These are phyloP conservation scores for Cirrhinus molitorella DNA, from an alignment of 2,797 vertebrate species.

Conservation along the genomic window DNA sequence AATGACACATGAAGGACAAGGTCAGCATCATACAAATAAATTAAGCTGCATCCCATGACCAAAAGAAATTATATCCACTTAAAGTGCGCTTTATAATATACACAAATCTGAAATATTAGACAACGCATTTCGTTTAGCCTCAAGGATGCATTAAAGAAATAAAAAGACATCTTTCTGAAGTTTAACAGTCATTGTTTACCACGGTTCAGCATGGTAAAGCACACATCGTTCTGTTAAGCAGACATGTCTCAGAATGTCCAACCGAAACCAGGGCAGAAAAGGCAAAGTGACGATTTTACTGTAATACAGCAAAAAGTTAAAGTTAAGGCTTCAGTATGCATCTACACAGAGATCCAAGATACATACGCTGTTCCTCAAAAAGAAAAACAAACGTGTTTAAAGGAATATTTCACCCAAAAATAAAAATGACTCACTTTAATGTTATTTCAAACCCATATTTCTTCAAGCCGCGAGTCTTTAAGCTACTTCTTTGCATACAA, in stretches of 20 bases:
- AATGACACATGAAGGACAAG: background rate
- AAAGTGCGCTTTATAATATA: conserved; percentile 32
- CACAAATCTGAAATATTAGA: background rate
- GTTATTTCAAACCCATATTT: background rate
- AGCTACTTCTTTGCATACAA: background rate
- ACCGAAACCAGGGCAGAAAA: background rate
- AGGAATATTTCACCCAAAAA: background rate
- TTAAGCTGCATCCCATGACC: background rate
- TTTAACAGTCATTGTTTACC: conserved; percentile 19
- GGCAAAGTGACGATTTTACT: background rate
- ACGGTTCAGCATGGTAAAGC: background rate
- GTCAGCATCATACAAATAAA: background rate
- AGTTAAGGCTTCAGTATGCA: conserved; percentile 26
- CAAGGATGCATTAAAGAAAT: background rate
- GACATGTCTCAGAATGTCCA: background rate
- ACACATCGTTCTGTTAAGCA: background rate
- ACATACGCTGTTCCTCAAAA: background rate
- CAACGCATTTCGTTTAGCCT: background rate
- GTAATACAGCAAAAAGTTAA: background rate
- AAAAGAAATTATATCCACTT: background rate
- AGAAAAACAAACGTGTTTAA: background rate
- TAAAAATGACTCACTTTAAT: background rate
- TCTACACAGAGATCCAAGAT: background rate
- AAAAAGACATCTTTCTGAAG: background rate
- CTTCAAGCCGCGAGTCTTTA: background rate